Conservation (phyloP, 2,888 invertebrate species). For the Diploptera punctata region DNA sequence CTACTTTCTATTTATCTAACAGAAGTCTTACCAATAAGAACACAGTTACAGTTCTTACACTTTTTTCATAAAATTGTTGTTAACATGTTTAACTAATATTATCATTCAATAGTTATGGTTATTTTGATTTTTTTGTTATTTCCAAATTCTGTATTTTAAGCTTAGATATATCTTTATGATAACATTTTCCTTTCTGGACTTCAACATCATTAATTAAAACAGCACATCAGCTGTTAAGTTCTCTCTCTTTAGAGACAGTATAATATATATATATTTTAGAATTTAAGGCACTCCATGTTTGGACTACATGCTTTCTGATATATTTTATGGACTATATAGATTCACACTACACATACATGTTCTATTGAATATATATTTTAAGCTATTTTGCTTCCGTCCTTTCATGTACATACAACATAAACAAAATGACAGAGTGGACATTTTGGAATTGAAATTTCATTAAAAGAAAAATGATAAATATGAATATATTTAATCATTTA, state of each 20-base stretch:
- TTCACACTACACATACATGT: not conserved
- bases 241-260: not conserved
- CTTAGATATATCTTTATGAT: conserved; percentile 6
- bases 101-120: not conserved
- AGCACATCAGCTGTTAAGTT: not conserved
- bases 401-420: not conserved
- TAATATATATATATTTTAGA: conserved; percentile 16
- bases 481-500: no score
- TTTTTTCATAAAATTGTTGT: conserved; percentile 4
- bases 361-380: not conserved
- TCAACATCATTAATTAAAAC: not conserved
- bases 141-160: not conserved
- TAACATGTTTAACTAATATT: conserved; percentile 6
- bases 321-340: conserved; percentile 1
- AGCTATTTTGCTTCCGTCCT: not conserved
- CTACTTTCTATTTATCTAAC: not conserved
- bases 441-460: not conserved
- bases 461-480: no score
- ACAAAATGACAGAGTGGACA: not conserved
- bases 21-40: not conserved
- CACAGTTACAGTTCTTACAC: not conserved
- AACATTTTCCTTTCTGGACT: conserved; percentile 2
- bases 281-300: conserved; percentile 33
- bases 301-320: conserved; percentile 29
- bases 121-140: not conserved